Conservation (phyloP, 2,113 vertebrate species). For the Tachycineta bicolor region DNA sequence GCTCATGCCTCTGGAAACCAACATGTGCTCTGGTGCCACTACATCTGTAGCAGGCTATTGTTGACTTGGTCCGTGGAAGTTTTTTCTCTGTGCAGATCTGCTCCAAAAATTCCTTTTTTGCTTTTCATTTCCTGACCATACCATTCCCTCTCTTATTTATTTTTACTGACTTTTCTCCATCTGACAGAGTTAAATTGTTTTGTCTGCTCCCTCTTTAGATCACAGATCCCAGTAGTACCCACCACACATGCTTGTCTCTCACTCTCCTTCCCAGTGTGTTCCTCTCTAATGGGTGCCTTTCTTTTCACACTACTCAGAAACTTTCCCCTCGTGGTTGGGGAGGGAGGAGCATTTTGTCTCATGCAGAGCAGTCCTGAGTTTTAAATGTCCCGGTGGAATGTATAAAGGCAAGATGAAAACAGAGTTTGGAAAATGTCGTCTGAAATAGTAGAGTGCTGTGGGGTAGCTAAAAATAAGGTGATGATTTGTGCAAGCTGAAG, state of each 20-base stretch:
- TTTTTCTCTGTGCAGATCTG: background rate
- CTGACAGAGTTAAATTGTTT: background rate
- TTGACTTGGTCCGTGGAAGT: background rate
- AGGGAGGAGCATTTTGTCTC: background rate
- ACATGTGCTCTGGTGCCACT: background rate
- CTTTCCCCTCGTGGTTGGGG: background rate
- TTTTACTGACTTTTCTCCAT: background rate
- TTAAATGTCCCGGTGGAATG: background rate
- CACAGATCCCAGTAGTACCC: background rate
- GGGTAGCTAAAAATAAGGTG: background rate
- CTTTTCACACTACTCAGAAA: background rate
- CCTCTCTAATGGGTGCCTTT: background rate
- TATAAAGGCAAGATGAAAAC: background rate
- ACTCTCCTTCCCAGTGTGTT: background rate
- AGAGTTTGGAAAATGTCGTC: background rate
- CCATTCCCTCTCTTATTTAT: background rate
- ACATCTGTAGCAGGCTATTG: background rate
- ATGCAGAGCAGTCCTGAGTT: background rate
- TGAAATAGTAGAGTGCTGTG: background rate
- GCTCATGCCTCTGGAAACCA: background rate
- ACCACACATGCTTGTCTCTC: fast-evolving
- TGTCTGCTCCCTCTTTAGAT: background rate
- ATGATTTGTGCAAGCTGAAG: background rate
- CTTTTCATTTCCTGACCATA: background rate
- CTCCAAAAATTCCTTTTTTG: background rate